Base-by-base conservation (phyloP, 2,888 invertebrate genomes). In the Sinodicranocentrus sp. region DNA sequence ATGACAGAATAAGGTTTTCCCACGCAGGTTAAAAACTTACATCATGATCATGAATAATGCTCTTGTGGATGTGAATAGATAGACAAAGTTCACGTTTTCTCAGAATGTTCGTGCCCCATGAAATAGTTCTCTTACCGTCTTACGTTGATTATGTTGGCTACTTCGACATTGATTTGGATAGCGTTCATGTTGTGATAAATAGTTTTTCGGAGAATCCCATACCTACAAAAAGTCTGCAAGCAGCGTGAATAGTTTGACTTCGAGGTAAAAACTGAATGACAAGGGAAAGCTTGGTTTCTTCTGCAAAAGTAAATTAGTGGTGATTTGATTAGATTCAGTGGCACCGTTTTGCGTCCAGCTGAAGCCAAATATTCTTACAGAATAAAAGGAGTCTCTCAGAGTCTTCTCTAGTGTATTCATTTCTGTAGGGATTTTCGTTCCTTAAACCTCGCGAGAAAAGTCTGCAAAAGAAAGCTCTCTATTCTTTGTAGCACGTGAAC, bases 351-450 rank as follows among this genome's bases (percentile, higher is more conserved):
- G 57, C 21, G 25, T n/a, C n/a, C n/a, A 23, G 39, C 26, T 39
- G 65, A 65, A 65, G 23, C 65, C 65, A 25, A 65, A 65, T n/a
- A n/a, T n/a, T n/a, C n/a, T n/a, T n/a, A n/a, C n/a, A n/a, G 3
- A 43, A 39, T 21, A 65, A 43, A 21, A 28, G 10, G 19, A 23
- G 65, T 43, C 65, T n/a, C 43, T 65, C 17, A 43, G 13, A 21
- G 43, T 48, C 44, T 43, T 65, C 65, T 43, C 43, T 65, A 28
- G 65, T 65, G 63, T 33, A 63, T 43, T 65, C 65, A 43, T 43
- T 23, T n/a, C 25, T 63, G 17, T 19, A 33, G 21, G 33, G 63
- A 59, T 59, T 52, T 17, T 8, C 52, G n/a, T n/a, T 52, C 13
- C 39, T 39, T 15, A 61, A 28, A 61, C 21, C 61, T 61, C 33